A percentile compares a stretch with the other conserved stretches of the same genome.
phyloP scores from a whole-genome alignment of 2,113 vertebrate genomes.

The Ranitomeya variabilis region DNA sequence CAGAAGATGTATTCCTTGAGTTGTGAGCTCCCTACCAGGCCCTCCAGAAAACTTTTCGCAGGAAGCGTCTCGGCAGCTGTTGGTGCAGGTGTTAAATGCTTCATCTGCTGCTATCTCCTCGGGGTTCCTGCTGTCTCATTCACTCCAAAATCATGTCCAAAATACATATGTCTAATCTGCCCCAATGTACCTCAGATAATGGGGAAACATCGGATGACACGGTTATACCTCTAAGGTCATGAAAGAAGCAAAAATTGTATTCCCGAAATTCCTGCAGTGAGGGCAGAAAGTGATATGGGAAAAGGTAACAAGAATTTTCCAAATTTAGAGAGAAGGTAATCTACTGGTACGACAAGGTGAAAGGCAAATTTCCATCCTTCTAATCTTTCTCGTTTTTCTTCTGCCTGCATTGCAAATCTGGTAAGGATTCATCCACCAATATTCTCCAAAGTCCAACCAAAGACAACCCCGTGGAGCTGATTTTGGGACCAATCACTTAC shows the following conservation, averaged over 20 bases:
- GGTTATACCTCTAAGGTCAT: background rate
- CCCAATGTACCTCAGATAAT: background rate
- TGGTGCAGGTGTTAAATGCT: slow-evolving; percentile 47
- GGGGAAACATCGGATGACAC: background rate
- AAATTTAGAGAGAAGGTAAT: no score
- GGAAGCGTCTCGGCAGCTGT: slow-evolving; percentile 47
- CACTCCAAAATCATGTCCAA: slow-evolving; percentile 4
- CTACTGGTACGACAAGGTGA: no score
- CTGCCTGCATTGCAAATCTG: no score
- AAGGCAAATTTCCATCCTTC: no score
- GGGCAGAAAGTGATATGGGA: background rate
- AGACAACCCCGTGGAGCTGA: no score
- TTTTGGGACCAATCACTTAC: no score
- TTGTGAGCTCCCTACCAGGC: slow-evolving; percentile 31
- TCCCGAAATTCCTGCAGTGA: no score
- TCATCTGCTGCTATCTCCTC: slow-evolving; percentile 9
- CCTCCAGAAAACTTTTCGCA: slow-evolving; percentile 29
- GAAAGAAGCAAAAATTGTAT: background rate
- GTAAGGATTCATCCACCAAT: no score
- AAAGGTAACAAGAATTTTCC: background rate
- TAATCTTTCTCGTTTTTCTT: no score
- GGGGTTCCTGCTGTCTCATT: slow-evolving; percentile 9
- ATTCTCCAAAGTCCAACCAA: no score
- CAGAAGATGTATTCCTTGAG: slow-evolving; percentile 33
- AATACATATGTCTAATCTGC: slow-evolving; percentile 23